Evolutionary conservation across 2,797 vertebrate genomes (phyloP).

Genomic region (Lateolabrax maculatus): DNA sequence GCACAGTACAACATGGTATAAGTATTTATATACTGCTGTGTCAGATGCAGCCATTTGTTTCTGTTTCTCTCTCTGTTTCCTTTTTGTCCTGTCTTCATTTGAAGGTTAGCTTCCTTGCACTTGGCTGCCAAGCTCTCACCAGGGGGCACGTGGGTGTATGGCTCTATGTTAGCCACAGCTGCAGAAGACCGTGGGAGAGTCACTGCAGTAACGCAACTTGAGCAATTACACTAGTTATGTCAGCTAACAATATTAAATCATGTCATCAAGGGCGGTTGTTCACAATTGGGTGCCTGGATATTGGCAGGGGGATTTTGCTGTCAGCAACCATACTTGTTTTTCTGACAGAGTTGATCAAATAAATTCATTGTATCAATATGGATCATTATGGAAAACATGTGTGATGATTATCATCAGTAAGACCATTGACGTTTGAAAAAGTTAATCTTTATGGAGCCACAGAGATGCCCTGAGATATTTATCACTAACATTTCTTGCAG

Average conservation of each 20-base stretch:
- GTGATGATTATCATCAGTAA: not conserved
- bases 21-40: constrained; percentile 15
- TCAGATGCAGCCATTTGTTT: constrained; percentile 47
- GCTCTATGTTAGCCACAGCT: constrained; percentile 66
- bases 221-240: constrained; percentile 44
- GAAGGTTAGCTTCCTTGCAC: constrained; percentile 27
- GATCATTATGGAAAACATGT: constrained; percentile 9
- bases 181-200: constrained; percentile 58
- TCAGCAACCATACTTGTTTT: not conserved
- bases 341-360: constrained; percentile 10
- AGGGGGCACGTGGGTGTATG: constrained; percentile 49
- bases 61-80: constrained; percentile 29
- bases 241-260: constrained; percentile 51
- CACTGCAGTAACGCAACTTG: constrained; percentile 34
- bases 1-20: too few relatives aligned
- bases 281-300: not conserved
- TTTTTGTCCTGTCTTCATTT: constrained; percentile 30
- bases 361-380: constrained; percentile 29
- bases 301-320: constrained; percentile 8
- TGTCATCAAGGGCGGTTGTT: not conserved
- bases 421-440: not conserved
- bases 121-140: constrained; percentile 51
- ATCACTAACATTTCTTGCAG: not conserved
- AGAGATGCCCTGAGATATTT: not conserved
- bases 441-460: not conserved